Conservation (phyloP, 2,888 invertebrate genomes). For the Odontocolon sp. region DNA sequence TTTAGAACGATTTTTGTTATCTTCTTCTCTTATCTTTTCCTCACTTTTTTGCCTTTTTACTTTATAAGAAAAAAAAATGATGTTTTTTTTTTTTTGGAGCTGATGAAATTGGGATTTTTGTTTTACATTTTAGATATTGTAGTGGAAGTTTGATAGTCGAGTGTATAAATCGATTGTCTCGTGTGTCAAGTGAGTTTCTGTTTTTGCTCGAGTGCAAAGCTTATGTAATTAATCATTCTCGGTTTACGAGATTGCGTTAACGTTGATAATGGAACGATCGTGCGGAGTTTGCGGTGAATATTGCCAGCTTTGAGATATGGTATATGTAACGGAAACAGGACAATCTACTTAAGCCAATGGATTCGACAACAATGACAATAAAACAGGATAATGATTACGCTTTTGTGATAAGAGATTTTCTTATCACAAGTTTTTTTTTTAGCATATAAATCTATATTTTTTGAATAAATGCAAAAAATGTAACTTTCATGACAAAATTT, state of each 20-base stretch:
- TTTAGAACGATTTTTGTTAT: slow-evolving; percentile 32
- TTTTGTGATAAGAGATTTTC: too few species aligned
- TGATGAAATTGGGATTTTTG: too few species aligned
- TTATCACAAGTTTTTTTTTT: too few species aligned
- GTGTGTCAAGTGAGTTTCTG: neutral
- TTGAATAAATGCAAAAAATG: too few species aligned
- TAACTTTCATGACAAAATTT: too few species aligned
- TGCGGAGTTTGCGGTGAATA: slow-evolving; percentile 5
- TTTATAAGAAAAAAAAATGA: too few species aligned
- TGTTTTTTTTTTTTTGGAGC: neutral
- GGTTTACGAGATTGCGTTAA: slow-evolving; percentile 5
- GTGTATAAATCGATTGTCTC: slow-evolving; percentile 9
- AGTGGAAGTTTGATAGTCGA: slow-evolving; percentile 9
- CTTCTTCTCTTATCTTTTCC: slow-evolving; percentile 10
- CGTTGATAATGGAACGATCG: slow-evolving; percentile 49
- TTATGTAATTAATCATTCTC: slow-evolving; percentile 53
- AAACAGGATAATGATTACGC: slow-evolving; percentile 27
- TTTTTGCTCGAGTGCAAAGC: slow-evolving; percentile 26
- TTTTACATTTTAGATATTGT: too few species aligned
- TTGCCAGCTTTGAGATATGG: too few species aligned
- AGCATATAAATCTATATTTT: too few species aligned
- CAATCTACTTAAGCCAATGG: slow-evolving; percentile 52
- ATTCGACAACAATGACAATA: slow-evolving; percentile 28
- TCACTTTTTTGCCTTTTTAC: neutral
- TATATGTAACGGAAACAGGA: slow-evolving; percentile 33